These are phyloP conservation scores for Euwallacea fornicatus DNA, from an alignment of 1,140 invertebrate genomes.

Conservation along the genomic window DNA sequence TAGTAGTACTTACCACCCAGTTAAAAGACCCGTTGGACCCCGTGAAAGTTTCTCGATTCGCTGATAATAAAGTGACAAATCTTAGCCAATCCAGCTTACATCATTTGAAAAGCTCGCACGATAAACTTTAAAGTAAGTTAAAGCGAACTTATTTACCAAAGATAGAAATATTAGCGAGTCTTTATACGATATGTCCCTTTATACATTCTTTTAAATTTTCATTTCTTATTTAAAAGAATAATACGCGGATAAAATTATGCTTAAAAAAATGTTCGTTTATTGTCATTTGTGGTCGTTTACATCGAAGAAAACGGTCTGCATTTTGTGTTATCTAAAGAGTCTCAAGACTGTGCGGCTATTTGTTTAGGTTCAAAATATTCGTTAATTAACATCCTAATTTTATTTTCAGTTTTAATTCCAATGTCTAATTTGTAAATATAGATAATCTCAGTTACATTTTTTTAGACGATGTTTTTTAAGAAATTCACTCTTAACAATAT, in stretches of 20 bases:
- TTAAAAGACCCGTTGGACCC: conserved; percentile 1
- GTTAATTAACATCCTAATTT: conserved; percentile 8
- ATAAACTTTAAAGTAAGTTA: conserved; percentile 37
- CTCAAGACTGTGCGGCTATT: conserved; percentile 1
- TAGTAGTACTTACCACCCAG: neutral
- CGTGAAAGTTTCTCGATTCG: neutral
- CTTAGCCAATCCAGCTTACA: neutral
- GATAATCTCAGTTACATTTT: conserved; percentile 18
- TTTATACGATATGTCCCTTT: conserved; percentile 21
- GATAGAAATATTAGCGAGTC: conserved; percentile 40
- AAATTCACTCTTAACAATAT: neutral
- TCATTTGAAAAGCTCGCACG: conserved; percentile 6
- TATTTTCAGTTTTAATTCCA: conserved; percentile 13
- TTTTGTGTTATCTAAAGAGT: conserved; percentile 12
- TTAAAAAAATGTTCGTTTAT: neutral
- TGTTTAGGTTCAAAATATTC: neutral
- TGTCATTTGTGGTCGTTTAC: neutral
- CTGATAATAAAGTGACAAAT: conserved; percentile 1
- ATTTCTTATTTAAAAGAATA: neutral
- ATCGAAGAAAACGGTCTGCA: conserved; percentile 1
- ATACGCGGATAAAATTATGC: neutral
- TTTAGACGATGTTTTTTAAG: conserved; percentile 21
- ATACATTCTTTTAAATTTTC: conserved; percentile 5
- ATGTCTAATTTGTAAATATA: neutral
- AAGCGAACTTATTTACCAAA: conserved; percentile 47